phyloP scores from a whole-genome alignment of 2,113 vertebrate genomes.

The Crotalus helleri region DNA sequence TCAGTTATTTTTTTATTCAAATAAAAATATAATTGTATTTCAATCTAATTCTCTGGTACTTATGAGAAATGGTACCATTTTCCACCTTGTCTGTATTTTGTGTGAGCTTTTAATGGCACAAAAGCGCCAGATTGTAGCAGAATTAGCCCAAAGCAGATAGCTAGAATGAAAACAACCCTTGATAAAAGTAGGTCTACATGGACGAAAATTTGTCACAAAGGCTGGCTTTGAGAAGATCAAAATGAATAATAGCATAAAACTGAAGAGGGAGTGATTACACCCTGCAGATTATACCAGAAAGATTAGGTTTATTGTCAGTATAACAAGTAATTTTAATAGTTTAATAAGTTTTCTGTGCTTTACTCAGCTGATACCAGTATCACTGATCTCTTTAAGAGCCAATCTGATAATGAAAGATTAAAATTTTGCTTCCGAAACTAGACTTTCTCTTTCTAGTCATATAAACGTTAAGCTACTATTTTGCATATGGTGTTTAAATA shows the following conservation, averaged over 20 bases:
- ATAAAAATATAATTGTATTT: not conserved
- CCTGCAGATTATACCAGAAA: not conserved
- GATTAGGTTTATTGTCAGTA: not conserved
- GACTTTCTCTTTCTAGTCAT: not conserved
- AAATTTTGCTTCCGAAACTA: not conserved
- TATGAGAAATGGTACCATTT: not conserved
- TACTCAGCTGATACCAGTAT: not conserved
- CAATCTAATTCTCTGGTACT: not conserved
- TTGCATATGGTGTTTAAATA: not conserved
- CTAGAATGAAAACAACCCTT: not conserved
- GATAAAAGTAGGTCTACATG: not conserved
- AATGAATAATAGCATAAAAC: not conserved
- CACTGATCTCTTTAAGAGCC: not conserved
- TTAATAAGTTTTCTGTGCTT: not conserved
- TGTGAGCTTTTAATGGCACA: rapidly evolving
- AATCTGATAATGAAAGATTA: not conserved
- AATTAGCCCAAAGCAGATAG: not conserved
- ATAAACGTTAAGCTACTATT: not conserved
- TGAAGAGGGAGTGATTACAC: not conserved
- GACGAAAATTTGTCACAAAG: not conserved
- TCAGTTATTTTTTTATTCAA: not conserved
- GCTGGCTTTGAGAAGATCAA: conserved; percentile 2
- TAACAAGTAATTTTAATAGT: not conserved
- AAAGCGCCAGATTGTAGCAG: not conserved
- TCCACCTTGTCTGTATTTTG: not conserved